Evolutionary conservation across 2,113 vertebrate genomes (phyloP).

Genomic region (Centropus bengalensis): DNA sequence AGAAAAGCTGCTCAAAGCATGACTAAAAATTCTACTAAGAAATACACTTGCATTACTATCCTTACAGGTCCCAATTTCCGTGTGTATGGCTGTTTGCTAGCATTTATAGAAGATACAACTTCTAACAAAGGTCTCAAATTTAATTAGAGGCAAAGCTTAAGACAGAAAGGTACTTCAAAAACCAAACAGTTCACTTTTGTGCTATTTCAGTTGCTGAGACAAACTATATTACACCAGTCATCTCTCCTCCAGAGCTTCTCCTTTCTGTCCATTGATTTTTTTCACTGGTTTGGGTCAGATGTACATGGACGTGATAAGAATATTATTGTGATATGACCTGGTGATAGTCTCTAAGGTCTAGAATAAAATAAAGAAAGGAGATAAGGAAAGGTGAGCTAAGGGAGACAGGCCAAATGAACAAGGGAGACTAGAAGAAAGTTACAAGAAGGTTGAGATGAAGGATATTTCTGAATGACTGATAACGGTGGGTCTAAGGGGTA

Average conservation of each 20-base stretch:
- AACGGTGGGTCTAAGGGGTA: rapidly evolving
- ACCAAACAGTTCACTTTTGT: not conserved
- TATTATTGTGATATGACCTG: not conserved
- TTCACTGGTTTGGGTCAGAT: not conserved
- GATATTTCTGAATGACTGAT: not conserved
- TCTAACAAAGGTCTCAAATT: not conserved
- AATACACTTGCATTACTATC: not conserved
- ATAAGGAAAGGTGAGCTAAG: not conserved
- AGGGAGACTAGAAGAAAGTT: not conserved
- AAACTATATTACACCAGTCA: not conserved
- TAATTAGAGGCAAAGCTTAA: not conserved
- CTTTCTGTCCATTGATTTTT: not conserved
- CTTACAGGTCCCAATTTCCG: not conserved
- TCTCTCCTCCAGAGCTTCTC: not conserved
- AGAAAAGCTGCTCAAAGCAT: not conserved
- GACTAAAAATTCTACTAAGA: not conserved
- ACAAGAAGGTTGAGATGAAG: not conserved
- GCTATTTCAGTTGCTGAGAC: not conserved
- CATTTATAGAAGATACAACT: not conserved
- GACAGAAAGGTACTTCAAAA: not conserved
- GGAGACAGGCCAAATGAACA: not conserved
- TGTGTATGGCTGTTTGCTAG: not conserved
- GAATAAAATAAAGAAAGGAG: not conserved
- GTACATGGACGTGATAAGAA: not conserved
- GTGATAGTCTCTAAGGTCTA: not conserved